Conservation (phyloP, 2,888 invertebrate species). For the Melinaea marsaeus region DNA sequence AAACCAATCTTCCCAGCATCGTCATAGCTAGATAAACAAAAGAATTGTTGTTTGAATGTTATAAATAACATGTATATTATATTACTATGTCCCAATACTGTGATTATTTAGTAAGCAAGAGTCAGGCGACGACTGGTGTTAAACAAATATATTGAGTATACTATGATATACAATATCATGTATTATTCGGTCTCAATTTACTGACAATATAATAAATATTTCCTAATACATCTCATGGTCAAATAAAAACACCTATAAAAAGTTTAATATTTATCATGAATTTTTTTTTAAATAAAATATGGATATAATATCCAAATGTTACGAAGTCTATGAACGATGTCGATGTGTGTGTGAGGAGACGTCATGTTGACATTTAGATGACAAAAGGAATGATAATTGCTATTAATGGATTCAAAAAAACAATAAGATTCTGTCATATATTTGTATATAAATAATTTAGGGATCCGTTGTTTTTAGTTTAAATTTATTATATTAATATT, state of each 20-base stretch:
- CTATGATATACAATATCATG: no score
- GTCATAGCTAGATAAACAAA: no score
- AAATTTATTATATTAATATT: no score
- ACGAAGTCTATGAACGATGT: neutral
- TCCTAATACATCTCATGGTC: neutral
- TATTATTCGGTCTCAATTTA: no score
- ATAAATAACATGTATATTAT: no score
- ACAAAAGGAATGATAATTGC: constrained; percentile 30
- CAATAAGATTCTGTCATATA: neutral
- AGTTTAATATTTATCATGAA: neutral
- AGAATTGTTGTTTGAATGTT: no score
- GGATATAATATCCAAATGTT: neutral
- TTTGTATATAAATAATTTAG: neutral
- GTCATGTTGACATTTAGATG: constrained; percentile 16
- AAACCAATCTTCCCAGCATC: no score
- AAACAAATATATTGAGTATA: no score
- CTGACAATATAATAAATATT: neutral
- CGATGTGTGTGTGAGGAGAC: neutral
- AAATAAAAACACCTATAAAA: neutral
- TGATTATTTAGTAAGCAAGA: no score
- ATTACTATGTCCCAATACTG: no score
- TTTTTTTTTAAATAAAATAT: neutral
- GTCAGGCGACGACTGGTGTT: no score
- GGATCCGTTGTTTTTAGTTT: neutral
- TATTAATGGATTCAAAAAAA: constrained; percentile 19